Evolutionary conservation across 2,888 invertebrate species (phyloP).

Genomic region (Drosophila algonquin): DNA sequence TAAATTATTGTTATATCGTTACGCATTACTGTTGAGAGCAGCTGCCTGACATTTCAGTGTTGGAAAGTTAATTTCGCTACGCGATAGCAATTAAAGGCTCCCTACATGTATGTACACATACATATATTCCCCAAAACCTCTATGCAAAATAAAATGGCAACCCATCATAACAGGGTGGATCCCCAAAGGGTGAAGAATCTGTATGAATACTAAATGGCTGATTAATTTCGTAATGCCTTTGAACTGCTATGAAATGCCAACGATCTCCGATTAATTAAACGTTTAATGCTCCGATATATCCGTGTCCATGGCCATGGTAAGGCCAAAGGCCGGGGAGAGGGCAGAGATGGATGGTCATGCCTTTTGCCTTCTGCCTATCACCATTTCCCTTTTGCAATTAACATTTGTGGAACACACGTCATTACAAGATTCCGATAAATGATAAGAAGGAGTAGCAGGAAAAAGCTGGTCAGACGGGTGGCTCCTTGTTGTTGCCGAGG

Average conservation of each 20-base stretch:
- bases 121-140: no score
- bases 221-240: not conserved
- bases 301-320: not conserved
- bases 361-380: slow-evolving; percentile 38
- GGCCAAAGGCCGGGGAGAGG: not conserved
- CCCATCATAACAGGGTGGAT: no score
- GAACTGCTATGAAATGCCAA: not conserved
- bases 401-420: slow-evolving; percentile 60
- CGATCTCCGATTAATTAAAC: not conserved
- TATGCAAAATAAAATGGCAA: no score
- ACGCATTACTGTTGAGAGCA: not conserved
- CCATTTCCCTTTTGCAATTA: slow-evolving; percentile 52
- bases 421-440: slow-evolving; percentile 61
- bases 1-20: slow-evolving; percentile 27
- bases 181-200: not conserved
- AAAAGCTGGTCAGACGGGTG: slow-evolving; percentile 8
- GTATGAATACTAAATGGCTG: not conserved
- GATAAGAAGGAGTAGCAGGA: slow-evolving; percentile 42
- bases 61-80: no score
- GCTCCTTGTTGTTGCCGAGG: not conserved
- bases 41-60: not conserved
- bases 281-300: slow-evolving; percentile 11
- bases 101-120: no score
- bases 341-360: slow-evolving; percentile 12
- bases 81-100: no score